Evolutionary conservation across 1,140 invertebrate genomes (phyloP), one percentile per base, ranked within the genome.

Genomic region (Zaprionus inermis): DNA sequence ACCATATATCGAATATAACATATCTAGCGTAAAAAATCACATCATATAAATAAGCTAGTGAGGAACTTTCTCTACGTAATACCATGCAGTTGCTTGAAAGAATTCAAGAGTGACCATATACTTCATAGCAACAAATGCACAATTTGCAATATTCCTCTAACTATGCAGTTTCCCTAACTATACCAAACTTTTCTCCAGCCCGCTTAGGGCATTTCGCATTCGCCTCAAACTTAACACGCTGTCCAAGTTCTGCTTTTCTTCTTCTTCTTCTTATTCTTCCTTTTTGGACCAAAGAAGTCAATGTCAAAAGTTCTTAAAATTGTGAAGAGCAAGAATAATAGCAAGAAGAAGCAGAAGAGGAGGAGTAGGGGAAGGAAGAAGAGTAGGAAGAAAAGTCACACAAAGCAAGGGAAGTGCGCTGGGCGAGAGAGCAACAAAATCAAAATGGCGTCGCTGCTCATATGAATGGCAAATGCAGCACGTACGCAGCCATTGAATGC

Each of bases 391-490:
- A 41, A 57, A 41, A 65, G 46, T 10, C n/a, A 44, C 18, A 54
- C 61, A 63, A 49, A 58, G 51, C 24, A 16, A 22, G 38, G 38
- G n/a, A 44, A 44, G n/a, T 44, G 38, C 38, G 38, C 38, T 44
- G 38, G 64, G 78, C 49, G 72, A 38, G 7, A 16, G 70, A 66
- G 61, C 59, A 72, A 67, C 52, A 64, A 54, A 80, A 73, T 71
- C 76, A 76, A 78, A 83, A 86, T 78, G 78, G 76, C 81, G 74
- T 55, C 71, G 67, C 16, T 44, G 38, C 34, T 54, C 74, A 72
- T 68, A 68, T 66, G 70, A 80, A 80, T 75, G 30, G 54, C 59
- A 70, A 65, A 65, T 84, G 76, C 70, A 64, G 78, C 82, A 85
- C 75, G 81, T 84, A 76, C 63, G 41, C 60, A 34, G 64, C 49